A percentile compares a stretch with the other conserved stretches of the same genome.
These are phyloP conservation scores for Zaprionus africanus DNA, from an alignment of 1,140 invertebrate genomes.

Conservation along the genomic window DNA sequence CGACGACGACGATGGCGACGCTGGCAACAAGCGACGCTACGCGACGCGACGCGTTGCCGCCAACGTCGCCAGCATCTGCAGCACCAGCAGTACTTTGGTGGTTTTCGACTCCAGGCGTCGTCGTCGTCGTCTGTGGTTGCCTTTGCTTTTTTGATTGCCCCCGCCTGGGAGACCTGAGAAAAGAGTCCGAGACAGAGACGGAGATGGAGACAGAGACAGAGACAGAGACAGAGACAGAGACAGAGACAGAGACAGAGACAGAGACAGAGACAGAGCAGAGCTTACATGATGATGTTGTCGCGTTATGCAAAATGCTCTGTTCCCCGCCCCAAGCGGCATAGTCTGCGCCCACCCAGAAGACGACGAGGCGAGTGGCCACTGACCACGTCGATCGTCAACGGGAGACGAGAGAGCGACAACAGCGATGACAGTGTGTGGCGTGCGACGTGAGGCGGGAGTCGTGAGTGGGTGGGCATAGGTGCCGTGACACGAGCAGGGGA, in stretches of 20 bases:
- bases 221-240: conserved; percentile 14
- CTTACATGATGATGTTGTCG: conserved; percentile 74
- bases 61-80: conserved; percentile 40
- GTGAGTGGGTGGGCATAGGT: background rate
- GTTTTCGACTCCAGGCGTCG: conserved; percentile 22
- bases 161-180: conserved; percentile 58
- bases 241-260: background rate
- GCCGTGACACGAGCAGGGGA: background rate
- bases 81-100: conserved; percentile 69
- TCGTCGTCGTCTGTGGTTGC: conserved; percentile 40
- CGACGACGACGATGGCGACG: conserved; percentile 29
- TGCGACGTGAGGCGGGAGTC: too few relatives aligned
- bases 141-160: conserved; percentile 55
- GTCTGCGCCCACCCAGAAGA: conserved; percentile 67
- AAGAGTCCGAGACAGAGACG: background rate
- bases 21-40: conserved; percentile 19
- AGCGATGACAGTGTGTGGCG: conserved; percentile 9
- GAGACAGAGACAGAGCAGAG: conserved; percentile 13
- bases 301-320: conserved; percentile 68
- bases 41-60: conserved; percentile 18
- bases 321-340: conserved; percentile 11
- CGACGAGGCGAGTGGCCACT: conserved; percentile 48
- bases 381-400: conserved; percentile 34
- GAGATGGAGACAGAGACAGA: background rate
- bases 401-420: conserved; percentile 5